These are phyloP conservation scores for Prionace glauca DNA, from an alignment of 2,797 vertebrate genomes.

Conservation along the genomic window DNA sequence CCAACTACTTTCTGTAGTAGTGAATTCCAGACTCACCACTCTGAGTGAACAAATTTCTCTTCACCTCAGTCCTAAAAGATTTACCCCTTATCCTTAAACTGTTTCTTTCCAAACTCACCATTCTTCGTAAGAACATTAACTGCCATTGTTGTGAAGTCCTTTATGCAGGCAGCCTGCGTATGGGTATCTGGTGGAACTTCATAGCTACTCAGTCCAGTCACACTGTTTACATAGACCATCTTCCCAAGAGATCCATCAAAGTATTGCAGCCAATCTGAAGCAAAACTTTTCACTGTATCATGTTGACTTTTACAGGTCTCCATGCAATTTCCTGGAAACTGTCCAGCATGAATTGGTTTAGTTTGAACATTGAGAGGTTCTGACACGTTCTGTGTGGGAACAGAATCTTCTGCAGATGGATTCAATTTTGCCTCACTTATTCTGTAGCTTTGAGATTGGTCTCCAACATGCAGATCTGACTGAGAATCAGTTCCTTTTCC, in stretches of 20 bases:
- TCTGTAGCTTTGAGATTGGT: background rate
- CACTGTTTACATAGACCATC: constrained; percentile 77
- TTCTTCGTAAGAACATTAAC: constrained; percentile 71
- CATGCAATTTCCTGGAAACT: background rate
- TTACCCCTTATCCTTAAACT: too few species aligned
- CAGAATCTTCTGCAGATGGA: too few species aligned
- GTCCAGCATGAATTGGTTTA: background rate
- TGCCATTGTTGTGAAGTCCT: constrained; percentile 79
- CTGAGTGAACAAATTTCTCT: too few species aligned
- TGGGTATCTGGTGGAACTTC: constrained; percentile 56
- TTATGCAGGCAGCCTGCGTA: constrained; percentile 59
- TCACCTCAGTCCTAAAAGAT: too few species aligned
- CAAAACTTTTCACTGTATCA: background rate
- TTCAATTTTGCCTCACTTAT: background rate
- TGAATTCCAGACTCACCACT: too few species aligned
- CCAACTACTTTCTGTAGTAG: too few species aligned
- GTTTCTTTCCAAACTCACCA: constrained; percentile 59
- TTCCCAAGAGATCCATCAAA: constrained; percentile 71
- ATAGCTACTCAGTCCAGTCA: constrained; percentile 84
- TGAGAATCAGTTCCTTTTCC: background rate
- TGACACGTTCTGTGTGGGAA: background rate
- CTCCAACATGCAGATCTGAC: too few species aligned
- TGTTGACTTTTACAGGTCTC: background rate
- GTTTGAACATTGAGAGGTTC: background rate
- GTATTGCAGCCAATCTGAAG: constrained; percentile 73